These are phyloP conservation scores for Dryobotodes eremita DNA, from an alignment of 2,888 invertebrate species.

Conservation along the genomic window DNA sequence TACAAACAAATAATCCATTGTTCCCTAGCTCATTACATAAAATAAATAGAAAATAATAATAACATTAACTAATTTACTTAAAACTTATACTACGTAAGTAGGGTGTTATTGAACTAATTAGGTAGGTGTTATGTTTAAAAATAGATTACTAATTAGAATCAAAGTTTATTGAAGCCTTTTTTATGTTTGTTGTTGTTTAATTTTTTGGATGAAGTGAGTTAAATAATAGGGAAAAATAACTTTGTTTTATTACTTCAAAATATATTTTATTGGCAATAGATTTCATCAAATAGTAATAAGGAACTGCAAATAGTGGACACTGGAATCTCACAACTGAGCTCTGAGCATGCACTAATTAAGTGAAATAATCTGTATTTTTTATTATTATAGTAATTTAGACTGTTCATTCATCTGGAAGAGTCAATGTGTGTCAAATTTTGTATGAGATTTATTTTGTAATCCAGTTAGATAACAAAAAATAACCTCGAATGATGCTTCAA, in stretches of 20 bases:
- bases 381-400: too few relatives aligned
- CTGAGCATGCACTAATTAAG: neutral
- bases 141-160: constrained; percentile 9
- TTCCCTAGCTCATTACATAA: neutral
- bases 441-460: constrained; percentile 16
- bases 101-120: constrained; percentile 17
- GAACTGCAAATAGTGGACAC: neutral
- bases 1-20: constrained; percentile 32
- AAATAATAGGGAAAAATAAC: neutral
- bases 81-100: neutral
- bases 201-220: neutral
- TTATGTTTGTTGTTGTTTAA: constrained; percentile 9
- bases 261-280: neutral
- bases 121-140: neutral
- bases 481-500: constrained; percentile 19
- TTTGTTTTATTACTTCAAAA: neutral
- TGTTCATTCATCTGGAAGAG: neutral
- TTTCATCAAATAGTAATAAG: neutral
- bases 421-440: neutral
- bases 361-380: neutral
- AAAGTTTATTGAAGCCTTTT: too few relatives aligned
- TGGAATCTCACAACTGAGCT: neutral
- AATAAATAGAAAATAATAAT: neutral
- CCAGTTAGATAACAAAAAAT: constrained; percentile 24
- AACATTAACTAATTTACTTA: neutral